phyloP scores from a whole-genome alignment of 2,888 invertebrate genomes.

The Philopedon plagiatum region DNA sequence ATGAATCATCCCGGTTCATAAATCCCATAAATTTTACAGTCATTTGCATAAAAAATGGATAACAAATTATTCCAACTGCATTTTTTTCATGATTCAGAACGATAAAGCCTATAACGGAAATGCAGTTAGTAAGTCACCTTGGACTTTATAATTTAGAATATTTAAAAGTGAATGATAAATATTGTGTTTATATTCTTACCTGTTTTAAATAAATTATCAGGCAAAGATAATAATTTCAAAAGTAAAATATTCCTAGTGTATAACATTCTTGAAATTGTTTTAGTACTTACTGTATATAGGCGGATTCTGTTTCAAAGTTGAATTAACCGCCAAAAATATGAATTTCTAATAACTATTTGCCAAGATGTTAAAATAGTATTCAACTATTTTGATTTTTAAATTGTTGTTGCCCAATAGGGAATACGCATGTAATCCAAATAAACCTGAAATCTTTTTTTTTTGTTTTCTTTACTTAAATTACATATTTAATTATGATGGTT shows the following conservation, averaged over 20 bases:
- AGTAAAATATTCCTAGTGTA: neutral
- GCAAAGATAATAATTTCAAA: neutral
- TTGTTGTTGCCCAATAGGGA: too few species aligned
- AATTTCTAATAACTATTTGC: too few species aligned
- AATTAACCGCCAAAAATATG: too few species aligned
- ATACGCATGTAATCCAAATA: too few species aligned
- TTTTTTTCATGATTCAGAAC: slow-evolving; percentile 14
- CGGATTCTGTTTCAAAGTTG: too few species aligned
- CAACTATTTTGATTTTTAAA: too few species aligned
- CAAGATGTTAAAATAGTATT: too few species aligned
- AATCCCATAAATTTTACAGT: neutral
- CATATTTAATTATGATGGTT: too few species aligned
- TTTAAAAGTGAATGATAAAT: slow-evolving; percentile 3
- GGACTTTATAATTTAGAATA: slow-evolving; percentile 12
- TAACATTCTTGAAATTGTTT: neutral
- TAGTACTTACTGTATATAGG: too few species aligned
- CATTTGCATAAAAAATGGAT: neutral
- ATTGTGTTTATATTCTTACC: slow-evolving; percentile 1
- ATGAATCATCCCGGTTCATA: slow-evolving; percentile 3
- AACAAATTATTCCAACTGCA: slow-evolving; percentile 6
- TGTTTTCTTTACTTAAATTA: too few species aligned
- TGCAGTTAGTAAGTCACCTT: slow-evolving; percentile 2
- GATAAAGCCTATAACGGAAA: slow-evolving; percentile 1
- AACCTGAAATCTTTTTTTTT: too few species aligned
- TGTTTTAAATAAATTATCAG: neutral